These are phyloP conservation scores for Cairina moschata DNA, from an alignment of 2,113 vertebrate genomes.

Conservation along the genomic window DNA sequence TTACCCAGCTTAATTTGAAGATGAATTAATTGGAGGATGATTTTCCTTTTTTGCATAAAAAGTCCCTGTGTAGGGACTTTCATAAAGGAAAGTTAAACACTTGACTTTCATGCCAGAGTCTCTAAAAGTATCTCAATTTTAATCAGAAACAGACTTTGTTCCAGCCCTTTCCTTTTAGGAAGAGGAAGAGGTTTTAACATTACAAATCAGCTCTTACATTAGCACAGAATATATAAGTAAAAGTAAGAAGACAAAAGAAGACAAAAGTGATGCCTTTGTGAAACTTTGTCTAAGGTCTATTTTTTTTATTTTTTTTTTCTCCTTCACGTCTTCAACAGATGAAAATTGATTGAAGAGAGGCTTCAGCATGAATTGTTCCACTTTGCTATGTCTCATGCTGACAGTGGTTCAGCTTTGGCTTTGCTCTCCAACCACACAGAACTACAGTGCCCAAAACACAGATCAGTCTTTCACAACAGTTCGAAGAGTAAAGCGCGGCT, in stretches of 20 bases:
- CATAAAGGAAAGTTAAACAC: background rate
- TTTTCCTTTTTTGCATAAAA: background rate
- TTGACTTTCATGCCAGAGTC: background rate
- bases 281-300: background rate
- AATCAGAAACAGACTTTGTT: background rate
- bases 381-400: conserved; percentile 62
- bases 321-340: background rate
- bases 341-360: background rate
- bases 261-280: too few relatives aligned
- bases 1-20: conserved; percentile 48
- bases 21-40: conserved; percentile 54
- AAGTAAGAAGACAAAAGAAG: background rate
- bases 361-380: conserved; percentile 69
- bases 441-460: background rate
- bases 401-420: conserved; percentile 71
- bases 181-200: background rate
- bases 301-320: background rate
- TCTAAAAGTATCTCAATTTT: background rate
- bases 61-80: background rate
- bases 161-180: background rate
- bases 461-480: background rate
- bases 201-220: background rate
- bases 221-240: background rate
- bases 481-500: conserved; percentile 81
- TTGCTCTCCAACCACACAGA: conserved; percentile 18